These are phyloP conservation scores for Altica lythri DNA, from an alignment of 2,888 invertebrate species.

Conservation along the genomic window DNA sequence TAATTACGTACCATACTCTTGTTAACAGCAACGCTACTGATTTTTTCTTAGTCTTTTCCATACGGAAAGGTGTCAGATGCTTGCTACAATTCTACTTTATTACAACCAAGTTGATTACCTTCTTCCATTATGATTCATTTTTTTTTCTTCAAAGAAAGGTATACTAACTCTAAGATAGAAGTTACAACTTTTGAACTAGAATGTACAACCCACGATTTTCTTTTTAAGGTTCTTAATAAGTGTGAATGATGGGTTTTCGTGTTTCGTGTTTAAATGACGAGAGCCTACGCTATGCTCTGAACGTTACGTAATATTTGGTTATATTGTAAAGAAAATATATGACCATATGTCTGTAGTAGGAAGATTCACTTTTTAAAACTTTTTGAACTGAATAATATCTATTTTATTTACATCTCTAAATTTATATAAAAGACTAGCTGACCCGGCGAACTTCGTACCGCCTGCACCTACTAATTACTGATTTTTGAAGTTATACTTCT, in stretches of 20 bases:
- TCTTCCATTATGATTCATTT: constrained; percentile 19
- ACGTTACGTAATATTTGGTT: constrained; percentile 7
- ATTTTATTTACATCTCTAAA: too few species aligned
- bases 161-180: constrained; percentile 13
- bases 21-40: constrained; percentile 12
- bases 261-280: constrained; percentile 11
- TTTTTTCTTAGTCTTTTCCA: not conserved
- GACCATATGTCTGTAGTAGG: too few species aligned
- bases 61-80: constrained; percentile 16
- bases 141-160: constrained; percentile 17
- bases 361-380: too few species aligned
- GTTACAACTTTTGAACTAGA: constrained; percentile 17
- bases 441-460: too few species aligned
- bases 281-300: constrained; percentile 8
- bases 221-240: constrained; percentile 15
- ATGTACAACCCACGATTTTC: constrained; percentile 24
- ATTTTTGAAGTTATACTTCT: too few species aligned
- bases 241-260: constrained; percentile 15
- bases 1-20: too few species aligned
- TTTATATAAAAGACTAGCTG: too few species aligned
- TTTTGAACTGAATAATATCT: too few species aligned
- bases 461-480: too few species aligned
- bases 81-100: constrained; percentile 16
- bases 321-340: too few species aligned
- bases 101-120: constrained; percentile 17